A percentile compares a stretch with the other conserved stretches of the same genome.
Evolutionary conservation across 2,888 invertebrate species (phyloP).

Genomic region (Tipula confusa): DNA sequence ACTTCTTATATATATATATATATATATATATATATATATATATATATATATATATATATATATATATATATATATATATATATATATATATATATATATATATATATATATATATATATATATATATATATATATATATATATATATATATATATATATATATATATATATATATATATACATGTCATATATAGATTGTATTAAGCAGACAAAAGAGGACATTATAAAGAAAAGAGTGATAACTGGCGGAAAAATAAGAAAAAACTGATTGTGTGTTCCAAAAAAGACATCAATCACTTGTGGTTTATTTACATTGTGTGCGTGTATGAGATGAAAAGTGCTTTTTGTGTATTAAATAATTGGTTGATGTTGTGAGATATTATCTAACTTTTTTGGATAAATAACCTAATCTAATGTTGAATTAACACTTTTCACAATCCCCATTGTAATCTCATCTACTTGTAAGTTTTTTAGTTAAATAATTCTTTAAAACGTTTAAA

Average conservation of each 20-base stretch:
- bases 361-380: background rate
- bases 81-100: too few species aligned
- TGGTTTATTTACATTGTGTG: background rate
- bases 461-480: too few species aligned
- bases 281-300: constrained; percentile 25
- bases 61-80: too few species aligned
- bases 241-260: background rate
- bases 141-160: too few species aligned
- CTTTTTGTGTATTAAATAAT: background rate
- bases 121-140: too few species aligned
- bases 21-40: too few species aligned
- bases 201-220: constrained; percentile 1
- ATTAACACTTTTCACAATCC: background rate
- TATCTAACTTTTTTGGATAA: background rate
- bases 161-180: background rate
- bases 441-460: too few species aligned
- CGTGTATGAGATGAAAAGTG: background rate
- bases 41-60: too few species aligned
- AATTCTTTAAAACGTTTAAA: too few species aligned
- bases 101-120: too few species aligned
- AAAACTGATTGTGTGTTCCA: background rate
- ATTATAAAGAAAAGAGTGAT: background rate
- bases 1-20: background rate
- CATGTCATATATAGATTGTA: background rate
- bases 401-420: background rate